These are phyloP conservation scores for Eidolon helvum DNA, from an alignment of 2,113 vertebrate genomes.

Conservation along the genomic window DNA sequence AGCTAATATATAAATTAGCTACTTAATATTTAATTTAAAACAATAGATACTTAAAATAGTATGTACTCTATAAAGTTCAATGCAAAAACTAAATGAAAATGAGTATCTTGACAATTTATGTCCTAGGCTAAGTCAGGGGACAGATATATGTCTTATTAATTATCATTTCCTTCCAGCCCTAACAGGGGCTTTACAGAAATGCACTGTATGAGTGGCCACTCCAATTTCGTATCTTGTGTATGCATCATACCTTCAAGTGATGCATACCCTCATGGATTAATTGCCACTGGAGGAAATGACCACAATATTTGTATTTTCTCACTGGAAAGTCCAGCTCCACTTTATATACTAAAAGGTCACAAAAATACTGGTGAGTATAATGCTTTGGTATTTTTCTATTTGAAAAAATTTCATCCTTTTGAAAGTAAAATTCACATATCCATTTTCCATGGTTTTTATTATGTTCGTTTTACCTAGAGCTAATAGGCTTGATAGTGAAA, in stretches of 20 bases:
- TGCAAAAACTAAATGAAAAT: not conserved
- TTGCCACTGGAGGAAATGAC: slow-evolving; percentile 97
- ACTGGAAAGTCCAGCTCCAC: slow-evolving; percentile 88
- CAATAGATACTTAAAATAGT: slow-evolving; percentile 26
- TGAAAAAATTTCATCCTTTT: not conserved
- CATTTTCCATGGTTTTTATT: not conserved
- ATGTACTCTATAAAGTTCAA: not conserved
- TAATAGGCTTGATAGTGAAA: not conserved
- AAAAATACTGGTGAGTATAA: slow-evolving; percentile 92
- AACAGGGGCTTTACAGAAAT: slow-evolving; percentile 93
- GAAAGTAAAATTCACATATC: not conserved
- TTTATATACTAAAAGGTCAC: slow-evolving; percentile 93
- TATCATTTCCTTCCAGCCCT: slow-evolving; percentile 84
- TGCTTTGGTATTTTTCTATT: slow-evolving; percentile 16
- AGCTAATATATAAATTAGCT: not conserved
- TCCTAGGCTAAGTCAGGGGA: not conserved
- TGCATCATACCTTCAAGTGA: slow-evolving; percentile 95
- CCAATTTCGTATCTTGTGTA: slow-evolving; percentile 97
- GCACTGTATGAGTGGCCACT: slow-evolving; percentile 95
- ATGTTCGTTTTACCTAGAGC: not conserved
- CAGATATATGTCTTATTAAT: not conserved
- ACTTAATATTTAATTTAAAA: slow-evolving; percentile 46
- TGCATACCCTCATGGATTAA: slow-evolving; percentile 91
- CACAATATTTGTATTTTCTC: slow-evolving; percentile 96
- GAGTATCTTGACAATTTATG: not conserved